Evolutionary conservation across 2,888 invertebrate species (phyloP).

Genomic region (Eupeodes luniger): DNA sequence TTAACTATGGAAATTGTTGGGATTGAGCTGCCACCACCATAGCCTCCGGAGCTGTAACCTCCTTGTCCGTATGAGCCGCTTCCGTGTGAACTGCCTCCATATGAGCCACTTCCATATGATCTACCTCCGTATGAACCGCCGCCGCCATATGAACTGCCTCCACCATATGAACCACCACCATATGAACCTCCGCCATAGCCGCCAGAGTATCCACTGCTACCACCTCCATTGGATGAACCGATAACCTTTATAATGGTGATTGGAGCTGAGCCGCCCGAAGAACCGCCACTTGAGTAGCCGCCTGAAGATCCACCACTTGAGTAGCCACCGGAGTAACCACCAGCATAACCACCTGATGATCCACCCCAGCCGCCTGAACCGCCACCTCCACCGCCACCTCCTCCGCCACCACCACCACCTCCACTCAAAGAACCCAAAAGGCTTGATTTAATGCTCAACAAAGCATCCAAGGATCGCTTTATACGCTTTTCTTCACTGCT

Average conservation of each 20-base stretch:
- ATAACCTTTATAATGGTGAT: conserved; percentile 55
- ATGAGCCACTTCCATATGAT: conserved; percentile 59
- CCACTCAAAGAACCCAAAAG: conserved; percentile 28
- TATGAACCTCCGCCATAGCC: conserved; percentile 68
- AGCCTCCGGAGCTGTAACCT: conserved; percentile 49
- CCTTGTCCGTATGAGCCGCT: conserved; percentile 70
- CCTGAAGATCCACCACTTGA: conserved; percentile 25
- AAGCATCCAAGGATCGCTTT: conserved; percentile 46
- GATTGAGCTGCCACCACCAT: conserved; percentile 33
- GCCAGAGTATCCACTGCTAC: conserved; percentile 60
- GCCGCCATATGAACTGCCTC: conserved; percentile 53
- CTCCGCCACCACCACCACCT: conserved; percentile 17
- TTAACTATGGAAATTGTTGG: conserved; percentile 52
- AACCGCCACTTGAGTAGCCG: conserved; percentile 21
- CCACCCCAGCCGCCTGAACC: conserved; percentile 10
- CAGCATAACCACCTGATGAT: conserved; percentile 10
- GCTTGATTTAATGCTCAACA: conserved; percentile 33
- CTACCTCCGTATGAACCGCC: conserved; percentile 52
- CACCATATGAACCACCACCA: conserved; percentile 63
- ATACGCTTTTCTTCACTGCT: conserved; percentile 47
- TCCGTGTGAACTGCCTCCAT: conserved; percentile 54
- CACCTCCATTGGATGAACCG: conserved; percentile 43
- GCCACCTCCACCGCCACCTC: conserved; percentile 13
- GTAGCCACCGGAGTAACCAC: conserved; percentile 23
- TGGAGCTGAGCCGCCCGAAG: conserved; percentile 29